Conservation (phyloP, 2,797 vertebrate species). For the Leptatherina wallacei region DNA sequence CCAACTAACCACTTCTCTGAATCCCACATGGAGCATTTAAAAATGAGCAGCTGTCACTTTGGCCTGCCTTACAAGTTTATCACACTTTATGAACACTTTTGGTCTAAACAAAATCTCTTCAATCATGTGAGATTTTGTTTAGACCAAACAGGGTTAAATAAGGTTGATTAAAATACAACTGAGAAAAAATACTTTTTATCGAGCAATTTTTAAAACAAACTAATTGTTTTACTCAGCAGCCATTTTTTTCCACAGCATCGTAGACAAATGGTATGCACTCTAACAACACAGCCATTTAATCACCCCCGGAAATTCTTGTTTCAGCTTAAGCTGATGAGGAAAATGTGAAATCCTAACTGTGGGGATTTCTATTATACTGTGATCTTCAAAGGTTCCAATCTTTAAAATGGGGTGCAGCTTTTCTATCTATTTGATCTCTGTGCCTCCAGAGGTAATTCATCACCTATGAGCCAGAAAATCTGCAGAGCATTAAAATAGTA, state of each 20-base stretch:
- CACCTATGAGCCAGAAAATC: constrained; percentile 17
- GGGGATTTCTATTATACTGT: background rate
- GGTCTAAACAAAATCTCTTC: too few relatives aligned
- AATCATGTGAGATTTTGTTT: background rate
- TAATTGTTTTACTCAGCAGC: background rate
- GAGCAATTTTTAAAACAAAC: background rate
- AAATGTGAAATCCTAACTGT: background rate
- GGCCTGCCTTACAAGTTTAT: background rate
- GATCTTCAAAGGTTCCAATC: background rate
- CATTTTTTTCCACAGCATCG: background rate
- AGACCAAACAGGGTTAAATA: background rate
- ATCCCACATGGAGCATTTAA: background rate
- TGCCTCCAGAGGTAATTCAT: constrained; percentile 15
- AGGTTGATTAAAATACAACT: background rate
- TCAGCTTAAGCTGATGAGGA: background rate
- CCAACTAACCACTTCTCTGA: background rate
- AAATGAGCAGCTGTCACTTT: background rate
- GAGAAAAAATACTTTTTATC: background rate
- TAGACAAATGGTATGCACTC: background rate
- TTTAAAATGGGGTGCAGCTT: background rate
- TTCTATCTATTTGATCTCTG: background rate
- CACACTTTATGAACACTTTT: background rate
- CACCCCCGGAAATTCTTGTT: background rate
- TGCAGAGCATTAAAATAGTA: constrained; percentile 36
- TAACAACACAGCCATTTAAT: background rate